Evolutionary conservation across 2,797 vertebrate species (phyloP).

Genomic region (Enteromius trimaculatus): DNA sequence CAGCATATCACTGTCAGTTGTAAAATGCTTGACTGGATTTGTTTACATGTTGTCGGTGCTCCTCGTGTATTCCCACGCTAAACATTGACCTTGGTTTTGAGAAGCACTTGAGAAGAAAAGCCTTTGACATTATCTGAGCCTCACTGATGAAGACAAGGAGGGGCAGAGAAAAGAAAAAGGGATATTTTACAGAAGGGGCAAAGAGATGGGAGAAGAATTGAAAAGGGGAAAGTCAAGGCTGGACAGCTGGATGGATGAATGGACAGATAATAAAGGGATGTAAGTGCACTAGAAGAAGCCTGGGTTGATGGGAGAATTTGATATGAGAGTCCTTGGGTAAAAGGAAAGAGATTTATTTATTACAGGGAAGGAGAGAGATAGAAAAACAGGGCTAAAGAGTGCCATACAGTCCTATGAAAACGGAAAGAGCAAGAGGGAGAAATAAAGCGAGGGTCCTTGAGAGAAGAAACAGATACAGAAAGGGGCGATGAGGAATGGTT

Average conservation of each 20-base stretch:
- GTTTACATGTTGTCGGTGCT: background rate
- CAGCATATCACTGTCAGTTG: conserved; percentile 14
- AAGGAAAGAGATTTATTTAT: conserved; percentile 53
- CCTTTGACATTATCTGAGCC: background rate
- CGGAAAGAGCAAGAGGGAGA: conserved; percentile 17
- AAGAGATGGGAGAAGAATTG: background rate
- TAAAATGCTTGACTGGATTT: conserved; percentile 12
- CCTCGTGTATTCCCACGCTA: background rate
- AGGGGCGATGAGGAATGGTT: conserved; percentile 12
- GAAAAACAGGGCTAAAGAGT: conserved; percentile 32
- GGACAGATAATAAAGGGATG: conserved; percentile 29
- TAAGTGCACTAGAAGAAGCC: background rate
- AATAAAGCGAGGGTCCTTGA: conserved; percentile 24
- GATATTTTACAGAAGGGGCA: conserved; percentile 53
- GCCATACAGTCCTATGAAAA: conserved; percentile 31
- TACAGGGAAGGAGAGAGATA: conserved; percentile 1
- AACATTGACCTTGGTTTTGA: conserved; percentile 22
- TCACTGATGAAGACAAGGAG: conserved; percentile 10
- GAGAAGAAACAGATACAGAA: conserved; percentile 27
- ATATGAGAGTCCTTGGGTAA: conserved; percentile 54
- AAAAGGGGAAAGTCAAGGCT: conserved; percentile 22
- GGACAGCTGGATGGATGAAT: conserved; percentile 31
- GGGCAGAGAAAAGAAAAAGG: background rate
- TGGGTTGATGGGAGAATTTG: conserved; percentile 42
- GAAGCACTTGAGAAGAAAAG: conserved; percentile 3